Evolutionary conservation across 2,888 invertebrate species (phyloP), one percentile per base, ranked within the genome.

Genomic region (Drosophila gaucha): DNA sequence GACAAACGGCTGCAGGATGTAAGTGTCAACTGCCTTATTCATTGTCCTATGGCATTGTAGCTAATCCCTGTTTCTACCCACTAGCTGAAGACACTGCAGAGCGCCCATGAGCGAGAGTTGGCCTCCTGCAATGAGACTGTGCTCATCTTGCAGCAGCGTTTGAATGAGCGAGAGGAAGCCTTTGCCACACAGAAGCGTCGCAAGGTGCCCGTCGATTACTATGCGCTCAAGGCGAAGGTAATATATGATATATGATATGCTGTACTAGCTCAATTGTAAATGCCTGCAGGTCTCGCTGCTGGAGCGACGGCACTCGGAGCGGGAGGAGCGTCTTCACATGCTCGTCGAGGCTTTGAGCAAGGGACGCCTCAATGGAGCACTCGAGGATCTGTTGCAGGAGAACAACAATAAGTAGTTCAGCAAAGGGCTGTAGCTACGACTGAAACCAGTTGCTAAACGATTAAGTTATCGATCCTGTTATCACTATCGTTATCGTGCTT

Each of bases 1-100:
- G 95, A 94, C 77, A 96, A 96, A 89, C 93, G 96, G 54, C 93
- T 96, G 80, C 95, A 96, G 90, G 96, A 96, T 92, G 95, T 96
- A 91, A 95, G 95, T 82, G 28, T 1, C 14, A 20, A 9, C 3
- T 6, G 2, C 2, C 8, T 1, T 35, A 1, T 26, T 4, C 16
- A n/a, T 4, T 10, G n/a, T n/a, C n/a, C n/a, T n/a, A 36, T 14
- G 14, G 2, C 0, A 16, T 16, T 20, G 16, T 30, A 8, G 44
- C 30, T 18, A 30, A 44, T 8, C 6, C 5, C 46, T 6, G 3
- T 14, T 5, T 22, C 6, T 22, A 16, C 2, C 14, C 8, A 4
- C 24, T 26, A 96, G 95, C 92, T 96, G 35, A 96, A 95, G 91
- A 95, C 95, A 8, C 93, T 95, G 5, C 95, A 95, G 92, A 92